Percentiles rank a stretch among this genome's conserved stretches.
Evolutionary conservation across 2,113 vertebrate genomes (phyloP).

Genomic region (Redunca redunca): DNA sequence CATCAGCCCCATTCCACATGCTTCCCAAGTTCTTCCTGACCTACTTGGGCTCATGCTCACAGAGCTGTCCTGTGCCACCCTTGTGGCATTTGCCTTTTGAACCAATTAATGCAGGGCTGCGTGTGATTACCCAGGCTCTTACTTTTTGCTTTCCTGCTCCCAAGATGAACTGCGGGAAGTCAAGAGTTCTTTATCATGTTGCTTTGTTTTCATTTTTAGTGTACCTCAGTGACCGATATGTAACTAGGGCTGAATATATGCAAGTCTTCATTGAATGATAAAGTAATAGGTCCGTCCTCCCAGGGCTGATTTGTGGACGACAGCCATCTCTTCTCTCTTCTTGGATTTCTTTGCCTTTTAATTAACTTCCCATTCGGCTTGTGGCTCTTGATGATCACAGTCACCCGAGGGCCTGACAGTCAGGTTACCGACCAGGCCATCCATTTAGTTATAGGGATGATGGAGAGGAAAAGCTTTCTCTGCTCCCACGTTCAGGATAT

Average conservation of each 20-base stretch:
- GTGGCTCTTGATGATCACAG: background rate
- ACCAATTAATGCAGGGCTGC: background rate
- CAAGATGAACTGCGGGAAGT: background rate
- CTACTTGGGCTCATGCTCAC: background rate
- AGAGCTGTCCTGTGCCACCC: background rate
- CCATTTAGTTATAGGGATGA: background rate
- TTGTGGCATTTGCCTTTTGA: background rate
- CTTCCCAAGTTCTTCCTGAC: background rate
- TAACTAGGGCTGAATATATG: background rate
- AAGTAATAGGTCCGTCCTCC: background rate
- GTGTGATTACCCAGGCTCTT: background rate
- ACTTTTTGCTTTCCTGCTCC: background rate
- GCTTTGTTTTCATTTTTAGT: slow-evolving; percentile 9
- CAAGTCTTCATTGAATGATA: background rate
- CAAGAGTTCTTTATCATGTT: background rate
- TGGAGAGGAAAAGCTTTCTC: background rate
- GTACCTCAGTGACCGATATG: background rate
- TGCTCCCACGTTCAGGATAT: background rate
- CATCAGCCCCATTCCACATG: background rate
- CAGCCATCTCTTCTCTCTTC: background rate
- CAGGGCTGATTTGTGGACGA: background rate
- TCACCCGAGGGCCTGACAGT: background rate
- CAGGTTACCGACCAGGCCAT: background rate
- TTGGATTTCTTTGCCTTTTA: slow-evolving; percentile 32
- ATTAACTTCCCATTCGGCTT: slow-evolving; percentile 18